Conservation (phyloP, 2,888 invertebrate genomes). For the Herminia tarsipennalis region DNA sequence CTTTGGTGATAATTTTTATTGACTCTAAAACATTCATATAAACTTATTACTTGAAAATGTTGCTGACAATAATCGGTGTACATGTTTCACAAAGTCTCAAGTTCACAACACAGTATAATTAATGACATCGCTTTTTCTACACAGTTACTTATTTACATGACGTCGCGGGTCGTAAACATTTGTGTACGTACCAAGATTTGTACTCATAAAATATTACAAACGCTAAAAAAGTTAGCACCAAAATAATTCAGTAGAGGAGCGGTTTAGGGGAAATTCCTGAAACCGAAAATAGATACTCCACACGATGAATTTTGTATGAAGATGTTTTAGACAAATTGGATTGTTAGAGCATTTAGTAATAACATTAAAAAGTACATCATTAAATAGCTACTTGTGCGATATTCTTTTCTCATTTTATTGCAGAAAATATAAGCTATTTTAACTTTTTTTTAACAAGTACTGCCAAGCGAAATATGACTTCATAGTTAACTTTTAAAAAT, state of each 20-base stretch:
- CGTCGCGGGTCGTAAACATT: conserved; percentile 43
- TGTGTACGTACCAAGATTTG: conserved; percentile 33
- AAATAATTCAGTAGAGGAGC: conserved; percentile 26
- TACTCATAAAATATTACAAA: conserved; percentile 40
- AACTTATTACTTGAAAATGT: not conserved
- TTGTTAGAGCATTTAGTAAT: not conserved
- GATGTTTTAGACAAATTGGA: conserved; percentile 1
- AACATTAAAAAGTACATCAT: not conserved
- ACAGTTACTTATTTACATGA: conserved; percentile 33
- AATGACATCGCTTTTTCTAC: conserved; percentile 26
- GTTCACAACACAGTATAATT: conserved; percentile 23
- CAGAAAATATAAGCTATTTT: no score
- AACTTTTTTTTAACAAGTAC: no score
- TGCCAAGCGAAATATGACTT: no score
- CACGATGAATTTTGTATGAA: conserved; percentile 5
- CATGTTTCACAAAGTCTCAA: conserved; percentile 13
- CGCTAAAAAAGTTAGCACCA: conserved; percentile 32
- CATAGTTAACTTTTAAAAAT: no score
- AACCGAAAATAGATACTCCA: conserved; percentile 10
- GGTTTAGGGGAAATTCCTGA: conserved; percentile 8
- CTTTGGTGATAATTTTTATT: no score
- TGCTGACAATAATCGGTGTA: conserved; percentile 17
- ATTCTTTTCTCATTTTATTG: no score
- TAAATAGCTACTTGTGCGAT: no score
- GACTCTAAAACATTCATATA: not conserved